Conservation (phyloP, 2,888 invertebrate genomes). For the Tachystola acroxantha region DNA sequence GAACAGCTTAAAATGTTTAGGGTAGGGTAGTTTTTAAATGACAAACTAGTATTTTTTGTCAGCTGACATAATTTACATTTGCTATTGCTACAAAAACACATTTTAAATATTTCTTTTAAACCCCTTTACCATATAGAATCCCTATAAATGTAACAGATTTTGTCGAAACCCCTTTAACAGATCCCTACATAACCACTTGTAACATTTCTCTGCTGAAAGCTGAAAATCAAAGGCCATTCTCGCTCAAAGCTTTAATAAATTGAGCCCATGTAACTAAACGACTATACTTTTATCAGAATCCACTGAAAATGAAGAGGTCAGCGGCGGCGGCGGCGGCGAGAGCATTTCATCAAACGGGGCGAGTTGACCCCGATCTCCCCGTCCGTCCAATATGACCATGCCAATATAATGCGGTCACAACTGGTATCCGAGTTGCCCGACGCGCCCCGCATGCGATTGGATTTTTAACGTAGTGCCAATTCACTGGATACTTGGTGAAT, state of each 20-base stretch:
- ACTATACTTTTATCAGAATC: slow-evolving; percentile 10
- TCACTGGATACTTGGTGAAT: slow-evolving; percentile 1
- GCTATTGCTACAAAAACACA: no score
- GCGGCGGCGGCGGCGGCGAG: slow-evolving; percentile 27
- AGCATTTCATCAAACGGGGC: slow-evolving; percentile 47
- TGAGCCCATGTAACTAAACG: slow-evolving; percentile 2
- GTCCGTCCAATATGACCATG: slow-evolving; percentile 34
- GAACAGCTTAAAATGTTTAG: no score
- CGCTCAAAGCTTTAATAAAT: neutral
- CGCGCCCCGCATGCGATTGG: slow-evolving; percentile 47
- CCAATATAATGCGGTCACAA: slow-evolving; percentile 56
- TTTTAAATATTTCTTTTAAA: no score
- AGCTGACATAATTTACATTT: no score
- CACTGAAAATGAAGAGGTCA: slow-evolving; percentile 39
- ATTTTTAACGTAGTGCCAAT: slow-evolving; percentile 40
- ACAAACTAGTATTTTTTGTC: no score
- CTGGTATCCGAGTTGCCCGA: slow-evolving; percentile 31
- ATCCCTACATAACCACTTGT: slow-evolving; percentile 4
- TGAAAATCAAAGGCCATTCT: slow-evolving; percentile 1
- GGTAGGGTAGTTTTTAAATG: no score
- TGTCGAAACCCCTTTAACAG: no score
- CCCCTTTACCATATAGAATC: no score
- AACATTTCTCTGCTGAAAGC: slow-evolving; percentile 23
- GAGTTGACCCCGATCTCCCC: slow-evolving; percentile 43
- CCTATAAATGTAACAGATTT: no score